These are phyloP conservation scores for Porites divaricata DNA, from an alignment of 92 coral and sea anemone species.

Conservation along the genomic window DNA sequence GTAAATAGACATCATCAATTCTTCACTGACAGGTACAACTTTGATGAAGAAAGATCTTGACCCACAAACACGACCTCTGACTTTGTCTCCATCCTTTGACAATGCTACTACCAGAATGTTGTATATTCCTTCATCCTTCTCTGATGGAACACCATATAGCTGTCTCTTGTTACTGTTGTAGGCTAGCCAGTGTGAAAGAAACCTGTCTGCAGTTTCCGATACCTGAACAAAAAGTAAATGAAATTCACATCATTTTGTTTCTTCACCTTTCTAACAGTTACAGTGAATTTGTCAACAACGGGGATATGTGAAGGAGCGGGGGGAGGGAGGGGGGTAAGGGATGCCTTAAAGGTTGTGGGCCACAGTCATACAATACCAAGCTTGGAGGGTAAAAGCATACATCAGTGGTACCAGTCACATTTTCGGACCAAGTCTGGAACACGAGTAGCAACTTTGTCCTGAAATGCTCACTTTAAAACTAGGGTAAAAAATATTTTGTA, in stretches of 20 bases:
- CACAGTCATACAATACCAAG: too few relatives aligned
- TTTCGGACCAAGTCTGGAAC: too few relatives aligned
- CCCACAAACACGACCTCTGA: conserved; percentile 83
- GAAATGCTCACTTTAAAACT: too few relatives aligned
- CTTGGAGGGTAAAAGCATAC: too few relatives aligned
- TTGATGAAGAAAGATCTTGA: conserved; percentile 75
- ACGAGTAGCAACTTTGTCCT: too few relatives aligned
- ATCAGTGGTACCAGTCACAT: too few relatives aligned
- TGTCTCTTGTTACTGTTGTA: conserved; percentile 60
- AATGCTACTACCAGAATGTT: conserved; percentile 88
- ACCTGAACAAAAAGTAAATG: conserved; percentile 50
- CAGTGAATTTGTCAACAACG: too few relatives aligned
- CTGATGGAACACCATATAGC: conserved; percentile 87
- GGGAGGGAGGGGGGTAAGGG: too few relatives aligned
- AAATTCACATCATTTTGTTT: not conserved
- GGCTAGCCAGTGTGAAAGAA: conserved; percentile 85
- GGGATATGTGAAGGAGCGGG: too few relatives aligned
- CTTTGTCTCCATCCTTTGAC: conserved; percentile 41
- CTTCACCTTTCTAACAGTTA: not conserved
- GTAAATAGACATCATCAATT: conserved; percentile 50
- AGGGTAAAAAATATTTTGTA: too few relatives aligned
- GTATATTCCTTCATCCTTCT: conserved; percentile 71
- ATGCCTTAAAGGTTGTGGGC: too few relatives aligned
- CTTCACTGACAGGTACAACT: conserved; percentile 53
- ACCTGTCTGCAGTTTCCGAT: conserved; percentile 78